Percentiles rank a stretch among this genome's conserved stretches.
Evolutionary conservation across 2,113 vertebrate species (phyloP).

Genomic region (Corynorhinus townsendii): DNA sequence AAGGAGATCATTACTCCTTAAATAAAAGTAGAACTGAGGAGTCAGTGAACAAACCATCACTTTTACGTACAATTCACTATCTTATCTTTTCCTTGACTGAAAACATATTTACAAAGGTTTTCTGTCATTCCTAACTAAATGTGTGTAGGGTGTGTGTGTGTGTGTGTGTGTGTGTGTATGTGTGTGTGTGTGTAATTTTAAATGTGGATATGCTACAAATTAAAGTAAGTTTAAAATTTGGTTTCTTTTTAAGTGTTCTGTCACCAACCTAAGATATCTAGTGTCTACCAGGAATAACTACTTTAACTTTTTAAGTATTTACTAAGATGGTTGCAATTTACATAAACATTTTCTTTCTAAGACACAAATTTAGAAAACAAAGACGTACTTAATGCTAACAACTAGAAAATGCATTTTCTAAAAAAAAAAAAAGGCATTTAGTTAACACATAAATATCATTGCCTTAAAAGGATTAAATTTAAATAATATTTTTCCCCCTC

Average conservation of each 20-base stretch:
- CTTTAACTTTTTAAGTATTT: background rate
- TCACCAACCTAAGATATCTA: background rate
- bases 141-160: background rate
- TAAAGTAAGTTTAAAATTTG: background rate
- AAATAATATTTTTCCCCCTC: too few relatives aligned
- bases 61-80: background rate
- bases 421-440: background rate
- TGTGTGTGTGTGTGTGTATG: background rate
- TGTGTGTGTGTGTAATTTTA: background rate
- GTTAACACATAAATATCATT: background rate
- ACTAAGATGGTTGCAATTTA: background rate
- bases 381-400: background rate
- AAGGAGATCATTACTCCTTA: background rate
- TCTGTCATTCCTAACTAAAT: background rate
- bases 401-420: background rate
- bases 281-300: background rate
- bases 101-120: background rate
- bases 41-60: background rate
- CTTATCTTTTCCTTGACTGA: background rate
- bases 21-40: background rate
- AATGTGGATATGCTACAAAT: background rate
- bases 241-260: background rate
- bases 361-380: background rate
- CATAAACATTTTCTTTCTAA: background rate
- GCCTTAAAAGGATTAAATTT: background rate